Conservation (phyloP, 2,797 vertebrate genomes). For the Tapera naevia region DNA sequence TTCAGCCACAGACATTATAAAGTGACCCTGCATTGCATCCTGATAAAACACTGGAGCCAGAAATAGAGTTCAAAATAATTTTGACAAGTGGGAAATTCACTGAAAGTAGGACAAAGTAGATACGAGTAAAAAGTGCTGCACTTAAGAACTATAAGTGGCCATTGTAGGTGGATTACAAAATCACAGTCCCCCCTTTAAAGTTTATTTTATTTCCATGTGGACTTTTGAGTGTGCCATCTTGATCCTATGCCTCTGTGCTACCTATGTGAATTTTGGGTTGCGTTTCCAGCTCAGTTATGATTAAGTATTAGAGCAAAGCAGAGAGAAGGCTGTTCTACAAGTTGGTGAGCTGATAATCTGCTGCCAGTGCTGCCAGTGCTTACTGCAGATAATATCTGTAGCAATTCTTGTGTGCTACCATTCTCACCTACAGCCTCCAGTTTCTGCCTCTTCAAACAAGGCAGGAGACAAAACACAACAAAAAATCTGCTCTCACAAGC, state of each 20-base stretch:
- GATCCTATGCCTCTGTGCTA: not conserved
- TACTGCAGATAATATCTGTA: not conserved
- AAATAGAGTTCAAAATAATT: not conserved
- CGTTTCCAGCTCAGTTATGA: not conserved
- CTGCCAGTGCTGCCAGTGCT: not conserved
- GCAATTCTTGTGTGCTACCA: not conserved
- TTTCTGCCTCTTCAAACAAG: slow-evolving; percentile 22
- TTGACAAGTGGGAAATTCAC: not conserved
- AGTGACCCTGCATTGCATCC: not conserved
- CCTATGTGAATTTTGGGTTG: not conserved
- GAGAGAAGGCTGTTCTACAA: not conserved
- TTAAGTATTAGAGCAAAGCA: not conserved
- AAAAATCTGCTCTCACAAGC: not conserved
- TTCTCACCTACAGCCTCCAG: not conserved
- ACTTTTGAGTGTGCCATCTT: not conserved
- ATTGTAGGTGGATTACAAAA: not conserved
- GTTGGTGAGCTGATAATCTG: not conserved
- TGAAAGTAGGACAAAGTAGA: not conserved
- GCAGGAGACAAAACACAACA: not conserved
- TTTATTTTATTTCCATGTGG: not conserved
- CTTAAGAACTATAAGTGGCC: not conserved
- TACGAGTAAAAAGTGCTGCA: not conserved
- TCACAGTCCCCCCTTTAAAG: not conserved
- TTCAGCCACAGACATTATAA: not conserved
- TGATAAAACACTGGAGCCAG: not conserved